phyloP scores from a whole-genome alignment of 1,140 invertebrate genomes.

The Camponotus vicinus region DNA sequence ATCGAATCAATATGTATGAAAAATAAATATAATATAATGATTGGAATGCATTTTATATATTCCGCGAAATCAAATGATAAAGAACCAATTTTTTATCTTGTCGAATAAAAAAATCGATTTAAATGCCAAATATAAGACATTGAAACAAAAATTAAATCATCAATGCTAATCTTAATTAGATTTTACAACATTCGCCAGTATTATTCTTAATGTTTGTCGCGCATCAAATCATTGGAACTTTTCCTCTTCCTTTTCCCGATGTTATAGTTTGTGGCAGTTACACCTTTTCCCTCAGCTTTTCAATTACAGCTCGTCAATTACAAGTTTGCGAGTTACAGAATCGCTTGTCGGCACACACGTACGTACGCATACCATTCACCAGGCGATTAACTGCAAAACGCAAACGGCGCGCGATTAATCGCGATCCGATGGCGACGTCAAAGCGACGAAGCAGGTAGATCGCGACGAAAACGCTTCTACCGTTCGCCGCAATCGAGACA shows the following conservation, averaged over 20 bases:
- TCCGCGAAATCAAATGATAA: slow-evolving; percentile 9
- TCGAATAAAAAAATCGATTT: not conserved
- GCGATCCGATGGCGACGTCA: slow-evolving; percentile 49
- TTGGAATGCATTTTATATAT: slow-evolving; percentile 6
- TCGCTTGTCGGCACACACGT: slow-evolving; percentile 5
- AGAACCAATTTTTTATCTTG: not conserved
- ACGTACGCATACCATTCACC: not conserved
- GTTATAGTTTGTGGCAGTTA: slow-evolving; percentile 35
- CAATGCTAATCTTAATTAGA: not conserved
- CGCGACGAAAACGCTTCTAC: slow-evolving; percentile 44
- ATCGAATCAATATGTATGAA: slow-evolving; percentile 1
- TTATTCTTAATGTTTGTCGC: not conserved
- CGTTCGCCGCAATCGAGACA: slow-evolving; percentile 67
- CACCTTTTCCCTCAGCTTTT: slow-evolving; percentile 36
- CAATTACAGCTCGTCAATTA: slow-evolving; percentile 60
- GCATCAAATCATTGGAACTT: slow-evolving; percentile 23
- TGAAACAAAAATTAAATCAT: not conserved
- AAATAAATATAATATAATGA: not conserved
- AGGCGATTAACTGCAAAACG: slow-evolving; percentile 66
- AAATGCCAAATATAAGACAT: not conserved
- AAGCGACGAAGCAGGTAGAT: slow-evolving; percentile 48
- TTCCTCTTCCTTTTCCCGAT: slow-evolving; percentile 36
- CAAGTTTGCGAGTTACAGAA: slow-evolving; percentile 44
- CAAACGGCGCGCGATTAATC: slow-evolving; percentile 67
- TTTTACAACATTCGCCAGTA: not conserved